Base-by-base conservation (phyloP, 2,888 invertebrate species). In the Melinaea menophilus region DNA sequence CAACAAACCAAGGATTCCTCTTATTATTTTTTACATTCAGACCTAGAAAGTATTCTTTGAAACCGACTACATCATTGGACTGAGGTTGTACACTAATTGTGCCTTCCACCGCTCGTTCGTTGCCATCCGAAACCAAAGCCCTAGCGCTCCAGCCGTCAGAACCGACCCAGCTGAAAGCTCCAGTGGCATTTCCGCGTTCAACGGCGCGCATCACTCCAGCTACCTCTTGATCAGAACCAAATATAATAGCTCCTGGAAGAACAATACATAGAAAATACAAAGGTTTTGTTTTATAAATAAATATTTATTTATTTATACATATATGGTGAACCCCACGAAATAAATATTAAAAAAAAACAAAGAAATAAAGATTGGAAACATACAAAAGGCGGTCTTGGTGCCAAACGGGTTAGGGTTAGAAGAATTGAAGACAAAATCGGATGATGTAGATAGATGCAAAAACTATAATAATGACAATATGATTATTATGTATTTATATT, bases 131-230 rank as follows among this genome's bases (percentile, higher is more conserved):
- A 41, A 97, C 97, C 69, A 97, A 90, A 59, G 95, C 94, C 56
- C 98, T 87, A 5, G 97, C 98, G 77, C 97, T 97, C 98, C 98
- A 98, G 0, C 98, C 98, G 77, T 98, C 98, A 41, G 97, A 97
- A 0, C 98, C 98, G 48, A 98, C 97, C 98, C 98, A 98, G 63
- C 97, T 95, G 90, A 98, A 99, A 60, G 94, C 92, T 5, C 96
- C 95, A 0, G 98, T 97, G 9, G 96, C 96, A 79, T 97, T 97
- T 68, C 94, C 93, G 4, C 98, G 92, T 64, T 22, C 22, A 22
- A 22, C 22, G 22, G 22, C 22, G 22, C 22, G 22, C 22, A 22
- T 22, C 22, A 22, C 22, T 22, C 22, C 22, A 22, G 22, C 22
- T 22, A 98, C 98, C 90, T 98, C 98, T 89, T 98, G 98, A 86